Evolutionary conservation across 2,888 invertebrate genomes (phyloP), one percentile per base, ranked within the genome.

Genomic region (Taenaris catops): DNA sequence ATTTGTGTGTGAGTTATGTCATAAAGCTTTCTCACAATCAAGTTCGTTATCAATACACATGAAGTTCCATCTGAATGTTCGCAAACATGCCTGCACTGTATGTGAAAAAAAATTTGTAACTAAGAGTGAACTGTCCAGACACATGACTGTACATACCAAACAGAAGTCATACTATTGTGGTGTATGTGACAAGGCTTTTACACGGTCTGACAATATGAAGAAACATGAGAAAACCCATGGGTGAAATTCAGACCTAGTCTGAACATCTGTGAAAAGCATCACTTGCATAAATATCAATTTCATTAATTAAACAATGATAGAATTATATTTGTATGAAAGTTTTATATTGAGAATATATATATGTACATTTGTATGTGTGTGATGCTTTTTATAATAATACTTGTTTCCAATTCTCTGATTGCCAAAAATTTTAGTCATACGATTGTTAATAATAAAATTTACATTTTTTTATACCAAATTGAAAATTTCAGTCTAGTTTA

Each of bases 151-250:
- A 33, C 87, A 87, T 48, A 87, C 87, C 7, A 87, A 87, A 53
- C 87, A 87, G 50, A 87, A 87, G 49, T 87, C 87, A 1, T 87
- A 87, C 47, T 87, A 87, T 49, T 87, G 87, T 57, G 83, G 87
- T 34, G 87, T 87, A 12, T 87, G 87, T 53, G 87, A 87, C 54
- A 87, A 87, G 59, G 87, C 87, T 25, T 87, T 87, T 54, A 87
- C 87, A 44, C 79, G 87, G 38, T 87, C 87, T 10, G 87, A 87
- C 46, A 87, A 87, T 47, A 87, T 87, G 87, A 87, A 87, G 56
- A 87, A 87, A 60, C 87, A 87, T 73, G 87, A 87, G 55, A 87
- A 87, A 65, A 87, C 87, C 51, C 87, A 87, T 68, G 87, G 87
- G 48, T 87, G 66, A 42, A 8, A 41, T 7, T 25, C 39, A 41